Evolutionary conservation across 92 coral and sea anemone species (phyloP).

Genomic region (Phymanthus crucifer): DNA sequence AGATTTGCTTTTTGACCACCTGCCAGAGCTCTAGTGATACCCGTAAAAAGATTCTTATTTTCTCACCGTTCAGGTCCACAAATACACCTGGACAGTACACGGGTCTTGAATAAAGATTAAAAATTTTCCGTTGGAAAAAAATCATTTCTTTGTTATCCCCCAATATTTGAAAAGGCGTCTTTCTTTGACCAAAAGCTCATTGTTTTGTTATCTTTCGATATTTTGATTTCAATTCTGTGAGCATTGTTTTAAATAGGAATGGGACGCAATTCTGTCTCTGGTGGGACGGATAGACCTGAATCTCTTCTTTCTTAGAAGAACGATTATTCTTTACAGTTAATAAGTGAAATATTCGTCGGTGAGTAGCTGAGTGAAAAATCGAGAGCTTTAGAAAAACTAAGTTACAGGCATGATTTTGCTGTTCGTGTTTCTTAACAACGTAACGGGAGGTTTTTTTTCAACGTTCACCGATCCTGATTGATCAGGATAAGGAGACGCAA

Average conservation of each 20-base stretch:
- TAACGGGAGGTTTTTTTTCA: too few relatives aligned
- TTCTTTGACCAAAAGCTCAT: not conserved
- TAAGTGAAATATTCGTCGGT: too few relatives aligned
- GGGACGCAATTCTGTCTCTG: not conserved
- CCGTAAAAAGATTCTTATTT: not conserved
- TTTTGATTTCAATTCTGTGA: slow-evolving; percentile 2
- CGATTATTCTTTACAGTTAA: not conserved
- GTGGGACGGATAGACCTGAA: not conserved
- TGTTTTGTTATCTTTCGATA: not conserved
- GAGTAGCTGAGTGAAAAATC: too few relatives aligned
- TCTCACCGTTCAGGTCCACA: not conserved
- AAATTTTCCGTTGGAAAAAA: not conserved
- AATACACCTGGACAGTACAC: not conserved
- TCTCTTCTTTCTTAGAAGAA: not conserved
- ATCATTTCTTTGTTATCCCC: not conserved
- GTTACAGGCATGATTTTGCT: too few relatives aligned
- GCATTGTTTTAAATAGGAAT: slow-evolving; percentile 2
- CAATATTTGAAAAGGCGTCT: not conserved
- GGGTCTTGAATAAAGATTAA: not conserved
- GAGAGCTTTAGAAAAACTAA: too few relatives aligned
- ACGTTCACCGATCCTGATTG: too few relatives aligned
- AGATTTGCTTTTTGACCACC: not conserved
- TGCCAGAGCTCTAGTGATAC: not conserved
- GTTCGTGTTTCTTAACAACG: too few relatives aligned
- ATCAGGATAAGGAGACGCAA: too few relatives aligned